Evolutionary conservation across 2,888 invertebrate genomes (phyloP), one percentile per base, ranked within the genome.

Genomic region (Andrena fulva): DNA sequence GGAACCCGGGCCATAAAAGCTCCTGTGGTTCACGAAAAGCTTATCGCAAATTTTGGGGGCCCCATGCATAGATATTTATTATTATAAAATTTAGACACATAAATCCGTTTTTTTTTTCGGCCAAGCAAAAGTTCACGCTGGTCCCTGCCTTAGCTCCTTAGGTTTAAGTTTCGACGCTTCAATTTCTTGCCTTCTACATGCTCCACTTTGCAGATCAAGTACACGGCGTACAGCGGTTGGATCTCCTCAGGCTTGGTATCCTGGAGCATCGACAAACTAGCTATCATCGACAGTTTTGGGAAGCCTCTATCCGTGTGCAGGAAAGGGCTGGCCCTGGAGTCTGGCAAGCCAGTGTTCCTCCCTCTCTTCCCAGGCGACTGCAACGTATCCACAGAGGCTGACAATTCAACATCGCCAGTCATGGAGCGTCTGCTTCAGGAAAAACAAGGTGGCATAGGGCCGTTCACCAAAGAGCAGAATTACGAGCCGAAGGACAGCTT

Each of bases 151-250:
- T 42, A 12, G 35, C 35, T 42, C 35, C 12, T 12, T 12, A 35
- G 2, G 12, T 42, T 42, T 12, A 42, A 12, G 16, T 42, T 42
- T 12, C 12, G 42, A 42, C 16, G 42, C 42, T 20, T 0, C 2
- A 7, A 2, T 1, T n/a, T 24, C 27, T 8, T 7, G 10, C 1
- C 2, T 3, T 12, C 4, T 20, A n/a, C n/a, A 27, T 24, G 52
- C 1, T 27, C 0, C 2, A 4, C 20, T 48, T 95, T 97, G 0
- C 96, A 97, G 91, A 95, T 98, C 27, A 96, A 97, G 87, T 98
- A 98, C 94, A 97, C 97, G 7, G 97, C 97, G 0, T 98, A 98
- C 94, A 97, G 97, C 86, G 98, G 98, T 16, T 98, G 98, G 98
- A 95, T 98, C 76, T 97, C 97, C 42, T 97, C 97, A 27, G 98